These are phyloP conservation scores for Calliopum simillimum DNA, from an alignment of 2,888 invertebrate genomes.

Conservation along the genomic window DNA sequence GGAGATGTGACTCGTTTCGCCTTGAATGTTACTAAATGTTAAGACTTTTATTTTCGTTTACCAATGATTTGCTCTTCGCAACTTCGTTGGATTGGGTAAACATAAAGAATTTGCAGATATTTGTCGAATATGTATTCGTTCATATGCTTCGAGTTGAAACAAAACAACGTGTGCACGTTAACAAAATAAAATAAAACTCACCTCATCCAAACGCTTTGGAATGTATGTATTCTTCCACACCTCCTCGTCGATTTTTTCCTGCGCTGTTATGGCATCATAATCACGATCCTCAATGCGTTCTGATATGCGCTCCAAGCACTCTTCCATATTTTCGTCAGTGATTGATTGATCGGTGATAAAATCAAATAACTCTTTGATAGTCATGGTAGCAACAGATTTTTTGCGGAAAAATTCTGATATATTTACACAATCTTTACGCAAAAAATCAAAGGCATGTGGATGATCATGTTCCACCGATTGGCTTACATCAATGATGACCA, in stretches of 20 bases:
- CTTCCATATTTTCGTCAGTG: slow-evolving; percentile 81
- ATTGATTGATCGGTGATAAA: slow-evolving; percentile 94
- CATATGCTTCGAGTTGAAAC: too few species aligned
- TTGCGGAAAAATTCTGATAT: slow-evolving; percentile 91
- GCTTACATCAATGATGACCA: slow-evolving; percentile 97
- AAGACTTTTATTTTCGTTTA: too few species aligned
- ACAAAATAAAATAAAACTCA: too few species aligned
- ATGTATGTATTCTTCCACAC: slow-evolving; percentile 95
- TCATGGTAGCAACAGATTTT: slow-evolving; percentile 90
- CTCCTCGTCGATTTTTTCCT: slow-evolving; percentile 87
- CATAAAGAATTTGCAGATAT: too few species aligned
- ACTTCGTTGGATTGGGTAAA: too few species aligned
- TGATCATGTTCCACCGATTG: slow-evolving; percentile 99
- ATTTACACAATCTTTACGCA: slow-evolving; percentile 95
- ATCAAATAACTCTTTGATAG: slow-evolving; percentile 92
- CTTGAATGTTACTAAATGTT: too few species aligned
- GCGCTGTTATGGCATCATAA: slow-evolving; percentile 76
- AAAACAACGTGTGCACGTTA: too few species aligned
- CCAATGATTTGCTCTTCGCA: too few species aligned
- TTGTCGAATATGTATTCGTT: too few species aligned
- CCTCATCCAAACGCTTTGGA: slow-evolving; percentile 91
- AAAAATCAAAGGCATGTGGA: slow-evolving; percentile 93
- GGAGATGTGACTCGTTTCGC: too few species aligned
- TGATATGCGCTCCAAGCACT: slow-evolving; percentile 80
- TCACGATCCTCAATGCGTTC: slow-evolving; percentile 75